These are phyloP conservation scores for Serranus cabrilla DNA, from an alignment of 2,797 vertebrate species.

Conservation along the genomic window DNA sequence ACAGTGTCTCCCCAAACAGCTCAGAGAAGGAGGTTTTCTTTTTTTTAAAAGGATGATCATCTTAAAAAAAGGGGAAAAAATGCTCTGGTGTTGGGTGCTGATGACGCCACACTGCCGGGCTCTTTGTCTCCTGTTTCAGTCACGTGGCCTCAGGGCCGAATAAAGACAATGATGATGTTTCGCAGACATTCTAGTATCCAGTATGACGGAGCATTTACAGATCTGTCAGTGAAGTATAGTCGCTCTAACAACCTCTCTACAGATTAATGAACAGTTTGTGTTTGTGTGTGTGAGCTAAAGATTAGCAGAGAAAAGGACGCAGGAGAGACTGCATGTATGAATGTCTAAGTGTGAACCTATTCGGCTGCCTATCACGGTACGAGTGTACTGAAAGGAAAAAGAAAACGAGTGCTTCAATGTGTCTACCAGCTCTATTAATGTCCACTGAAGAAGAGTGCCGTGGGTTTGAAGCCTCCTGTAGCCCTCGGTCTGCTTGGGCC, in stretches of 20 bases:
- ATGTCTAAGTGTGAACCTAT: conserved; percentile 68
- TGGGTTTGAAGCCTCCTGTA: conserved; percentile 63
- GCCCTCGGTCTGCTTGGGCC: conserved; percentile 47
- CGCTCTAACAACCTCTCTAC: conserved; percentile 55
- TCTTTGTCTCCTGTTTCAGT: conserved; percentile 45
- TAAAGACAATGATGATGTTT: conserved; percentile 44
- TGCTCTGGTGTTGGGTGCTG: conserved; percentile 26
- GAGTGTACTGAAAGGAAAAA: conserved; percentile 39
- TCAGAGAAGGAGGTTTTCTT: conserved; percentile 40
- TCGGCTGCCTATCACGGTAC: conserved; percentile 60
- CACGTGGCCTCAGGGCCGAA: conserved; percentile 32
- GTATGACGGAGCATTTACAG: conserved; percentile 54
- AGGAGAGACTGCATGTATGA: conserved; percentile 39
- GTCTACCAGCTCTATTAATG: conserved; percentile 66
- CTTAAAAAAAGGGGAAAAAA: not conserved
- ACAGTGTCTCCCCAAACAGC: conserved; percentile 79
- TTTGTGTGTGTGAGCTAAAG: conserved; percentile 34
- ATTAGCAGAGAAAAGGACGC: conserved; percentile 52
- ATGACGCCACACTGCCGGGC: conserved; percentile 23
- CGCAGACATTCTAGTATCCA: conserved; percentile 59
- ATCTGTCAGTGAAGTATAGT: conserved; percentile 51
- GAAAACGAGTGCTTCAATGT: conserved; percentile 67
- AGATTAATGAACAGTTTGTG: conserved; percentile 38
- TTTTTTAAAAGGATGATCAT: conserved; percentile 45
- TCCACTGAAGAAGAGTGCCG: conserved; percentile 67